Percentiles rank a stretch among this genome's conserved stretches.
These are phyloP conservation scores for Dicyrtomina minuta DNA, from an alignment of 2,888 invertebrate genomes.

Conservation along the genomic window DNA sequence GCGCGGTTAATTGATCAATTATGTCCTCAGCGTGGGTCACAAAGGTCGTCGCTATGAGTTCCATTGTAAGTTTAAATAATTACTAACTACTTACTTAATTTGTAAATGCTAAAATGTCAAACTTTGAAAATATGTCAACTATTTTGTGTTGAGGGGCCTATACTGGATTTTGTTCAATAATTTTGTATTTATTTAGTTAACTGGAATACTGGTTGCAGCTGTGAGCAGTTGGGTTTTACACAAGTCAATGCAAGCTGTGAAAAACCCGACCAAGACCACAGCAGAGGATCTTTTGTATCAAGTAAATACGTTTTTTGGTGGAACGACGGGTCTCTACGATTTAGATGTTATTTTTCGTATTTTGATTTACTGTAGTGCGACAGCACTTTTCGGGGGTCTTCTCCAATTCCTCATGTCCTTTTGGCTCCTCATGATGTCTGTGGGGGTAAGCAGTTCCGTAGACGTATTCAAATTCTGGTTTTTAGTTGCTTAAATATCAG, in stretches of 20 bases:
- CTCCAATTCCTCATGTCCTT: conserved; percentile 52
- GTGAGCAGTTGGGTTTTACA: conserved; percentile 51
- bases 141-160: no score
- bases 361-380: conserved; percentile 48
- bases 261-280: conserved; percentile 49
- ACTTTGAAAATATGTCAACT: neutral
- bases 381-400: conserved; percentile 52
- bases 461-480: no score
- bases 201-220: conserved; percentile 50
- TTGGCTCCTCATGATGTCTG: conserved; percentile 49
- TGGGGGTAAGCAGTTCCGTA: conserved; percentile 36
- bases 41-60: conserved; percentile 47
- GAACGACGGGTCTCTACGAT: conserved; percentile 51
- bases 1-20: no score
- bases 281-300: conserved; percentile 44
- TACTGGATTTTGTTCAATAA: no score
- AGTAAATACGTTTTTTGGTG: conserved; percentile 50
- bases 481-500: no score
- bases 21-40: no score
- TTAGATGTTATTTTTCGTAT: conserved; percentile 52
- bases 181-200: conserved; percentile 43
- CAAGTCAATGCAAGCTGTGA: conserved; percentile 48
- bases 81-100: conserved; percentile 7
- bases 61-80: conserved; percentile 47
- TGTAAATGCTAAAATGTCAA: no score